Evolutionary conservation across 2,888 invertebrate species (phyloP).

Genomic region (Rhabditophanes sp.): DNA sequence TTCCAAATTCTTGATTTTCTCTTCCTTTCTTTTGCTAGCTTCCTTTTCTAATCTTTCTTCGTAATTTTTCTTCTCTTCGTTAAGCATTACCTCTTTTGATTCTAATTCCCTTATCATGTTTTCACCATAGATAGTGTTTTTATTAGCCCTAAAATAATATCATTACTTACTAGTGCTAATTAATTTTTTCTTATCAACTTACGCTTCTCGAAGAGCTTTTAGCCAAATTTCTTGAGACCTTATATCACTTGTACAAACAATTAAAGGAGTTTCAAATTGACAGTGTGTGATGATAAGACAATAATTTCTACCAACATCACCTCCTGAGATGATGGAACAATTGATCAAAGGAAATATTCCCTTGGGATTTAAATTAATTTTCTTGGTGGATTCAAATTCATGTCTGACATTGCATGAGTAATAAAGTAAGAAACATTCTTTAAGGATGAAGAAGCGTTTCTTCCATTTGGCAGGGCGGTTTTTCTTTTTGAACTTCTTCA

Average conservation of each 20-base stretch:
- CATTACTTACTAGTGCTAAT: neutral
- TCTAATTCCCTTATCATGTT: slow-evolving; percentile 10
- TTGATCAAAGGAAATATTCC: slow-evolving; percentile 33
- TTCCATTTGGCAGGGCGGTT: slow-evolving; percentile 28
- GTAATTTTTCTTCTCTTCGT: slow-evolving; percentile 24
- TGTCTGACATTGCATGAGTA: slow-evolving; percentile 37
- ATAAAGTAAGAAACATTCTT: slow-evolving; percentile 48
- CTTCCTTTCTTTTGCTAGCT: slow-evolving; percentile 19
- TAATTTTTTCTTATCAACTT: slow-evolving; percentile 2
- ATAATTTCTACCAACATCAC: slow-evolving; percentile 26
- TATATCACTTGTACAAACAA: slow-evolving; percentile 25
- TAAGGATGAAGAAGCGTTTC: slow-evolving; percentile 47
- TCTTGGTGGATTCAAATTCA: slow-evolving; percentile 21
- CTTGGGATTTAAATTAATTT: slow-evolving; percentile 30
- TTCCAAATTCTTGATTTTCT: slow-evolving; percentile 31
- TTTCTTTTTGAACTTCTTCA: slow-evolving; percentile 32
- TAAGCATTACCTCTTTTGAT: slow-evolving; percentile 11
- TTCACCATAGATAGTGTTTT: slow-evolving; percentile 26
- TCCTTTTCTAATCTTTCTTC: slow-evolving; percentile 27
- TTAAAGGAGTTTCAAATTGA: slow-evolving; percentile 26
- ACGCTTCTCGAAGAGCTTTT: slow-evolving; percentile 23
- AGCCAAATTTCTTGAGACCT: slow-evolving; percentile 26
- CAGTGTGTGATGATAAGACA: slow-evolving; percentile 33
- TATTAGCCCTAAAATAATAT: slow-evolving; percentile 22
- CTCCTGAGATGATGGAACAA: slow-evolving; percentile 31